Evolutionary conservation across 2,113 vertebrate genomes (phyloP).

Genomic region (Riparia riparia): DNA sequence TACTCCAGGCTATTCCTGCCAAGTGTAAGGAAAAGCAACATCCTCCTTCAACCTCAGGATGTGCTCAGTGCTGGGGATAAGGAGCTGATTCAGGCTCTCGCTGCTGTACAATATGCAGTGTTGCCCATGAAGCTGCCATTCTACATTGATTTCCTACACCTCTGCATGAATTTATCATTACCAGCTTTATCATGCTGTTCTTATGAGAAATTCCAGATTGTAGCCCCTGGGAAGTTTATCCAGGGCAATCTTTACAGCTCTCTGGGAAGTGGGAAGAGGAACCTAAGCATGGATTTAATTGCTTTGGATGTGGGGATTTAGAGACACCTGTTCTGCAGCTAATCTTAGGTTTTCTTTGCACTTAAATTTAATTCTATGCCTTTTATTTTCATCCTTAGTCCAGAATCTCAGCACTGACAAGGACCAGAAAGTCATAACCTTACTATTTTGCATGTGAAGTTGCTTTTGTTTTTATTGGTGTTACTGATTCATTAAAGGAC

Average conservation of each 20-base stretch:
- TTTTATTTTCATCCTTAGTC: not conserved
- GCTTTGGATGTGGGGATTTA: not conserved
- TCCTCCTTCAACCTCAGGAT: fast-evolving
- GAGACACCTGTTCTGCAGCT: not conserved
- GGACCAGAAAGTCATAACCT: not conserved
- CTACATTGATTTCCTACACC: constrained; percentile 1
- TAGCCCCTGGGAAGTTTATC: not conserved
- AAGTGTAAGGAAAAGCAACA: not conserved
- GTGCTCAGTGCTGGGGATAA: not conserved
- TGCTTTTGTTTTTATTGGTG: not conserved
- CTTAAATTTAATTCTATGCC: not conserved
- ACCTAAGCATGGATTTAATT: not conserved
- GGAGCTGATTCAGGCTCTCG: not conserved
- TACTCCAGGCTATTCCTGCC: not conserved
- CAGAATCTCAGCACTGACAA: not conserved
- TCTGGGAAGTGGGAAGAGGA: not conserved
- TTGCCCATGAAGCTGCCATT: not conserved
- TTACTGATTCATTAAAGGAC: not conserved
- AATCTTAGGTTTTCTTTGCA: not conserved
- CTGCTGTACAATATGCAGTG: not conserved
- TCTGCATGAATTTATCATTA: constrained; percentile 4
- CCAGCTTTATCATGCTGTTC: not conserved
- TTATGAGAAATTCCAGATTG: not conserved
- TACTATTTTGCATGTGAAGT: not conserved
- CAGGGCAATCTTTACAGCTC: not conserved